Conservation (phyloP, 2,113 vertebrate species). For the Grantiella picta region DNA sequence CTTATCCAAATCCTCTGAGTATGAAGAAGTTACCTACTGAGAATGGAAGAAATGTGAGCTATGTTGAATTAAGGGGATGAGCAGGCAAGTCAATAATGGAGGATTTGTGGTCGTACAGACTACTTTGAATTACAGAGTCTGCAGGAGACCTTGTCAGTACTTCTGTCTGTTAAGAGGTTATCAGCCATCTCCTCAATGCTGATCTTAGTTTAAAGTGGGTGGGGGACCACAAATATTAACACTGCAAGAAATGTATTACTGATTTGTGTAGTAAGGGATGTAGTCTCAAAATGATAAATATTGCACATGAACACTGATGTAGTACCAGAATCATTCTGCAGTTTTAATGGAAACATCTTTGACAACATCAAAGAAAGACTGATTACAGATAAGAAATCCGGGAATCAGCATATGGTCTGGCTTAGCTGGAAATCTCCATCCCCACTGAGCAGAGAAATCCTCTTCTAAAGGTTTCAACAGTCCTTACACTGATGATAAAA, state of each 20-base stretch:
- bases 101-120: not conserved
- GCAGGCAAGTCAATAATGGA: not conserved
- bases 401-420: slow-evolving; percentile 28
- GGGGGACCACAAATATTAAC: not conserved
- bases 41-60: not conserved
- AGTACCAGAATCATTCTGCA: not conserved
- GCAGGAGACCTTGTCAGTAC: not conserved
- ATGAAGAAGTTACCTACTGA: not conserved
- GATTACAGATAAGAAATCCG: slow-evolving; percentile 10
- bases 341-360: not conserved
- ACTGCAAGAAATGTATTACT: not conserved
- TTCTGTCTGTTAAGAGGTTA: not conserved
- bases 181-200: not conserved
- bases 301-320: not conserved
- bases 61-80: not conserved
- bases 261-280: not conserved
- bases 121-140: not conserved
- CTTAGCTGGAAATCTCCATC: slow-evolving; percentile 30
- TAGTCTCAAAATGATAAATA: not conserved
- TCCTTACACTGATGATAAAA: not conserved
- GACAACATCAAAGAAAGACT: not conserved
- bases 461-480: not conserved
- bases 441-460: slow-evolving; percentile 7
- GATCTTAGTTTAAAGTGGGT: not conserved
- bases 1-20: not conserved